Evolutionary conservation across 2,797 vertebrate species (phyloP).

Genomic region (Paratrypauchen microcephalus): DNA sequence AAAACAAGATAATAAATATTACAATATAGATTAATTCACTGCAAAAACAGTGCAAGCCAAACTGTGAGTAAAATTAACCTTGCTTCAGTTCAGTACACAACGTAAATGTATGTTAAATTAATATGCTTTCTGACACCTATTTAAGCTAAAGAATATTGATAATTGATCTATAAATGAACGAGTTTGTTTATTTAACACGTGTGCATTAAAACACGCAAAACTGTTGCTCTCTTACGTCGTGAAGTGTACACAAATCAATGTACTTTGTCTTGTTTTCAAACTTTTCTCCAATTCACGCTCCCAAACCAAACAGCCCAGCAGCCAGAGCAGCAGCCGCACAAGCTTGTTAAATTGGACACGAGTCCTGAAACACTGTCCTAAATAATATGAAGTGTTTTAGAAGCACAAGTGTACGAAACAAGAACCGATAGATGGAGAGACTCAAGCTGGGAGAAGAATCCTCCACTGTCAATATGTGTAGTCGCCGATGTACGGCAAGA

Average conservation of each 20-base stretch:
- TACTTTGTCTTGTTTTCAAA: slow-evolving; percentile 9
- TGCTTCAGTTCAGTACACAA: too few relatives aligned
- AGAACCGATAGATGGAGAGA: slow-evolving; percentile 38
- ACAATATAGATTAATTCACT: too few relatives aligned
- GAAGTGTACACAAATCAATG: neutral
- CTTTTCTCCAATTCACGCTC: slow-evolving; percentile 2
- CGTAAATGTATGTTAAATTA: neutral
- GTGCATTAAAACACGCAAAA: neutral
- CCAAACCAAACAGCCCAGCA: slow-evolving; percentile 17
- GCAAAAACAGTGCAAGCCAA: too few relatives aligned
- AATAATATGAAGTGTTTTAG: slow-evolving; percentile 45
- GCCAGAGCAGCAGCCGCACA: neutral
- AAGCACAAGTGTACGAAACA: slow-evolving; percentile 38
- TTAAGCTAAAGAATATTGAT: neutral
- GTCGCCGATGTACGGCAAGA: neutral
- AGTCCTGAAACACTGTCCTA: slow-evolving; percentile 22
- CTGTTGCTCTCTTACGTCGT: neutral
- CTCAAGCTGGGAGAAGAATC: slow-evolving; percentile 59
- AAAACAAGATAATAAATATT: too few relatives aligned
- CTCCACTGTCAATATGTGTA: slow-evolving; percentile 55
- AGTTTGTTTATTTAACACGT: neutral
- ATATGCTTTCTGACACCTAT: neutral
- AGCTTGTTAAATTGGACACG: slow-evolving; percentile 26
- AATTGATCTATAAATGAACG: neutral
- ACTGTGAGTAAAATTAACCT: too few relatives aligned